Evolutionary conservation across 2,888 invertebrate genomes (phyloP).

Genomic region (Flabesymbios commensalis): DNA sequence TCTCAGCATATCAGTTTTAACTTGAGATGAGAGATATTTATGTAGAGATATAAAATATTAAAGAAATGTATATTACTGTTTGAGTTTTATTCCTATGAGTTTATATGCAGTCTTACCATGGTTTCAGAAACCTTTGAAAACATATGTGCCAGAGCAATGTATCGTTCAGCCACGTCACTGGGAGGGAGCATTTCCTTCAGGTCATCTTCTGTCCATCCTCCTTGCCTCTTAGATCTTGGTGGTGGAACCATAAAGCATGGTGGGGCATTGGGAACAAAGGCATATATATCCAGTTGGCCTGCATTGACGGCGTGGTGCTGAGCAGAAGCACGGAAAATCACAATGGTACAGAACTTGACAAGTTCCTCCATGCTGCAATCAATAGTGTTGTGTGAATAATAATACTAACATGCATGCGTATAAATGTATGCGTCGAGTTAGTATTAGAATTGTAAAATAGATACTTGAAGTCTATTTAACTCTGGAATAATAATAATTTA

Average conservation of each 20-base stretch:
- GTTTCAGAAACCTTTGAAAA: not conserved
- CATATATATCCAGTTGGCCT: conserved; percentile 19
- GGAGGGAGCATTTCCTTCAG: conserved; percentile 19
- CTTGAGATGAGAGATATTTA: too few species aligned
- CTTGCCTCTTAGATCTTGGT: conserved; percentile 2
- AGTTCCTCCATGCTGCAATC: conserved; percentile 6
- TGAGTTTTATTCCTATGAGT: too few species aligned
- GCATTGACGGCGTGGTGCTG: conserved; percentile 15
- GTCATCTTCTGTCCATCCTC: conserved; percentile 10
- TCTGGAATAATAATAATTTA: too few species aligned
- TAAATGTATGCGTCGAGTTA: not conserved
- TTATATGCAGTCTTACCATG: conserved; percentile 7
- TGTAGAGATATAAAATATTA: too few species aligned
- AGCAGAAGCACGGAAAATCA: conserved; percentile 15
- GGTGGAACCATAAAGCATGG: conserved; percentile 22
- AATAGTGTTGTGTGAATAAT: not conserved
- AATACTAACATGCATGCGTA: not conserved
- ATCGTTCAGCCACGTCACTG: conserved; percentile 11
- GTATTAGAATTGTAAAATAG: not conserved
- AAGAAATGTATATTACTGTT: too few species aligned
- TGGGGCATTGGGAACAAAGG: conserved; percentile 22
- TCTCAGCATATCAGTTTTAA: too few species aligned
- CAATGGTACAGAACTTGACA: conserved; percentile 16
- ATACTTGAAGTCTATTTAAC: too few species aligned
- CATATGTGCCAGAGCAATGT: conserved; percentile 10